phyloP scores from a whole-genome alignment of 2,888 invertebrate species.

The Drosophila rellima region DNA sequence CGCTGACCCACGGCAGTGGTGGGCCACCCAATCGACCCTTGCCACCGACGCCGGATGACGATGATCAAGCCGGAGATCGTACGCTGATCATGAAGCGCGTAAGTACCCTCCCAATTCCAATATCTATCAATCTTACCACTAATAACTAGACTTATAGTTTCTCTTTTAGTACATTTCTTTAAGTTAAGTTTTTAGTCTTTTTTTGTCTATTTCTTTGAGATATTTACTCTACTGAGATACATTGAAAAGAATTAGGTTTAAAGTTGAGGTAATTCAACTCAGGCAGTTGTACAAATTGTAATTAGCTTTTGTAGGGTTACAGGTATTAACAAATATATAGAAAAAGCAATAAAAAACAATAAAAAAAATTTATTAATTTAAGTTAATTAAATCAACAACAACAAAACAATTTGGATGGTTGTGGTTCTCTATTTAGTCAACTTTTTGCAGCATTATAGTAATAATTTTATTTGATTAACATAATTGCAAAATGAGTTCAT shows the following conservation, averaged over 20 bases:
- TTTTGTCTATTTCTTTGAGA: slow-evolving; percentile 40
- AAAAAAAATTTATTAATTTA: slow-evolving; percentile 41
- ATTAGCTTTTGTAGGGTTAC: slow-evolving; percentile 71
- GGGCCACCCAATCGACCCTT: slow-evolving; percentile 96
- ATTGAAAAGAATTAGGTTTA: slow-evolving; percentile 17
- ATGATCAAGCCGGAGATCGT: slow-evolving; percentile 92
- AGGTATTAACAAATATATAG: slow-evolving; percentile 46
- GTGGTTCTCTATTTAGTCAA: slow-evolving; percentile 84
- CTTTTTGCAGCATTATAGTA: slow-evolving; percentile 42
- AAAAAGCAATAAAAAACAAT: slow-evolving; percentile 21
- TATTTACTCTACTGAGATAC: slow-evolving; percentile 51
- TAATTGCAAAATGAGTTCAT: slow-evolving; percentile 37
- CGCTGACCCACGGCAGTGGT: slow-evolving; percentile 86
- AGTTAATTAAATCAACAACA: slow-evolving; percentile 63
- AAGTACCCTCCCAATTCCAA: slow-evolving; percentile 86
- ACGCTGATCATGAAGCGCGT: slow-evolving; percentile 97
- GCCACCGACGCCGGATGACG: slow-evolving; percentile 97
- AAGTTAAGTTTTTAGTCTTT: slow-evolving; percentile 44
- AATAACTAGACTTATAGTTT: slow-evolving; percentile 34
- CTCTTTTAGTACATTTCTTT: slow-evolving; percentile 53
- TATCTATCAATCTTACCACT: slow-evolving; percentile 10
- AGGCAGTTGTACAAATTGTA: slow-evolving; percentile 75
- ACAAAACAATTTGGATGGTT: slow-evolving; percentile 81
- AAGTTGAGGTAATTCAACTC: slow-evolving; percentile 3
- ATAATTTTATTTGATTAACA: slow-evolving; percentile 44